Conservation (phyloP, 2,113 vertebrate species). For the Podarcis cretensis region DNA sequence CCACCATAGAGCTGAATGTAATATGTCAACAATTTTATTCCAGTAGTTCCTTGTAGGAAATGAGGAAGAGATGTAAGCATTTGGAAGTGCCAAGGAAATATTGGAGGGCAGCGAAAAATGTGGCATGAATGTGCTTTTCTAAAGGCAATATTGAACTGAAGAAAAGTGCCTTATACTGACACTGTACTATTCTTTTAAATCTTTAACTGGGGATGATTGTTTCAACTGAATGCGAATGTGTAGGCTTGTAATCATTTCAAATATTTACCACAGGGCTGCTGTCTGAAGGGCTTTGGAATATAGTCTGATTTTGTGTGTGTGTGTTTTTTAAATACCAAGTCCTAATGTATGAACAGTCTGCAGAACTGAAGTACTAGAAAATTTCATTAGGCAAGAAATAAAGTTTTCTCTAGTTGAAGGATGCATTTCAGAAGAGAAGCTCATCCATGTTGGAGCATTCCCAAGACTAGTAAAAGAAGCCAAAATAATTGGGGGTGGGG, state of each 20-base stretch:
- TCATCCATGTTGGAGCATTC: neutral
- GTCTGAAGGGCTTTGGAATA: neutral
- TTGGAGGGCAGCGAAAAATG: slow-evolving; percentile 57
- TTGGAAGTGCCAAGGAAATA: slow-evolving; percentile 38
- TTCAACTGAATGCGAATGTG: slow-evolving; percentile 33
- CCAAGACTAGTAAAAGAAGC: neutral
- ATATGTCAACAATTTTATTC: slow-evolving; percentile 33
- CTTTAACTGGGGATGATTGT: slow-evolving; percentile 1
- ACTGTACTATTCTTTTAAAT: slow-evolving; percentile 43
- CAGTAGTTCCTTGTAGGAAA: slow-evolving; percentile 30
- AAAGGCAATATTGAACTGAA: slow-evolving; percentile 39
- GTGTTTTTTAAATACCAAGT: neutral
- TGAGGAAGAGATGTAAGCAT: slow-evolving; percentile 35
- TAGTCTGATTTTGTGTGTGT: neutral
- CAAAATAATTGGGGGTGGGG: neutral
- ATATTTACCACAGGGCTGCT: neutral
- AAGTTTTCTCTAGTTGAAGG: neutral
- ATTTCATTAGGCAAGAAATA: neutral
- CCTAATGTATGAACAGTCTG: neutral
- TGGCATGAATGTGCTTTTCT: slow-evolving; percentile 31
- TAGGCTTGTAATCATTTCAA: slow-evolving; percentile 9
- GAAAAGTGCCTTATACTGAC: slow-evolving; percentile 36
- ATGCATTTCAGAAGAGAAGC: neutral
- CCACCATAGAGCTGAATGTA: slow-evolving; percentile 46
- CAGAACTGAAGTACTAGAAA: neutral